Base-by-base conservation (phyloP, 2,797 vertebrate genomes). In the Muraenolepis orangiensis region DNA sequence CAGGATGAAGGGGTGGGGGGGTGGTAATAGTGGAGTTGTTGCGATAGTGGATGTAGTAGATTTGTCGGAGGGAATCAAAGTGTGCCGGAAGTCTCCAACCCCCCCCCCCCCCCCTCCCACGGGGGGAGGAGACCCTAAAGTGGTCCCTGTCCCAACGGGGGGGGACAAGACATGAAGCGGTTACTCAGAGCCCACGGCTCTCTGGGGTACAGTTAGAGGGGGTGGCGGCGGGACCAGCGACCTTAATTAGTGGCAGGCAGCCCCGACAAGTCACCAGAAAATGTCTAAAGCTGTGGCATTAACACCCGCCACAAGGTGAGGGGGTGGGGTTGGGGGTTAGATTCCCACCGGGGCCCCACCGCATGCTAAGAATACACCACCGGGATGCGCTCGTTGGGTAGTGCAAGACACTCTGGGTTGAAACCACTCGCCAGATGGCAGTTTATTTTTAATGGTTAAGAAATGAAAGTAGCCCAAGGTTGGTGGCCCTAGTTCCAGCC, bases 121-220 rank as follows among this genome's bases (percentile, higher is more conserved):
- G 71, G 76, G 79, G 87, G 73, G 83, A 79, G 74, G 30, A 81
- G 84, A 80, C 83, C 77, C 84, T 74, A 77, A 84, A 87, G 82
- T 84, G 84, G 81, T 81, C 76, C 73, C 86, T 91, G 87, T 91
- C 90, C 80, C 78, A 69, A 69, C 84, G 36, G 71, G 57, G 74
- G 29, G 72, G 67, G 69, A 79, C n/a, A n/a, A n/a, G 78, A 76
- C 80, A 87, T 85, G 79, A n/a, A 87, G 76, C 32, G 66, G 57
- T 78, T 42, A 16, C 82, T 84, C 81, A 76, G 72, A 83, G 72
- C 70, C 76, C 70, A 81, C 30, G n/a, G 46, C 75, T 85, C 74
- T 70, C 12, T 57, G 77, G 78, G 86, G 76, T 77, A 66, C 73
- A 34, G 3, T 51, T 73, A 70, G 72, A 76, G 71, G 42, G 71